phyloP scores from a whole-genome alignment of 2,888 invertebrate species.

The Diachrysia chrysitis region DNA sequence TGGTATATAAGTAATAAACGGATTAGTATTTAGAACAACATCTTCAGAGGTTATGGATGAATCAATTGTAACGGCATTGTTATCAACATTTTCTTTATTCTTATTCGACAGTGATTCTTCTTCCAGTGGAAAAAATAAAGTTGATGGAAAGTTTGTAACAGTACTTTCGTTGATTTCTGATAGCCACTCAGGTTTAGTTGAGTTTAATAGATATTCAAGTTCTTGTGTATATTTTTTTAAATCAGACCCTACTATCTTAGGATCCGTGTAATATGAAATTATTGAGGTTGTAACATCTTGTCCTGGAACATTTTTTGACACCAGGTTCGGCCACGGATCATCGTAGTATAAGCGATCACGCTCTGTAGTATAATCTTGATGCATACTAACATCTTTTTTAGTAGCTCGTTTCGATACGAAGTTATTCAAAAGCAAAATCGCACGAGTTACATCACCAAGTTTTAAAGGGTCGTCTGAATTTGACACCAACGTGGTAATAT shows the following conservation, averaged over 20 bases:
- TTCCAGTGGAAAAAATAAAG: not conserved
- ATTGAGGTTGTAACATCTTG: not conserved
- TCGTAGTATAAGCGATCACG: not conserved
- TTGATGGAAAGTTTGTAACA: not conserved
- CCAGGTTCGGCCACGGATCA: not conserved
- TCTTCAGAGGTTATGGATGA: not conserved
- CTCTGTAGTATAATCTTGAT: conserved; percentile 7
- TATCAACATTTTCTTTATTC: not conserved
- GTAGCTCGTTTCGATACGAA: conserved; percentile 57
- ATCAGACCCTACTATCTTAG: not conserved
- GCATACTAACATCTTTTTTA: conserved; percentile 13
- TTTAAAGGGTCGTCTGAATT: conserved; percentile 29
- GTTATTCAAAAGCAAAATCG: conserved; percentile 45
- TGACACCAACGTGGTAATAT: conserved; percentile 4
- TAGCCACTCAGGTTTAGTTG: not conserved
- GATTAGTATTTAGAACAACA: not conserved
- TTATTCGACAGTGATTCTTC: not conserved
- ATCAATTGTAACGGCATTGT: not conserved
- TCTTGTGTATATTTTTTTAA: not conserved
- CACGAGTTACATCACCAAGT: conserved; percentile 49
- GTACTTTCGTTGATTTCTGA: not conserved
- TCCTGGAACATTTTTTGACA: not conserved
- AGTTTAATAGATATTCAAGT: not conserved
- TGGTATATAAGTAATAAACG: conserved; percentile 5
- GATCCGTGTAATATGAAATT: not conserved